Evolutionary conservation across 2,797 vertebrate species (phyloP).

Genomic region (Botia kubotai): DNA sequence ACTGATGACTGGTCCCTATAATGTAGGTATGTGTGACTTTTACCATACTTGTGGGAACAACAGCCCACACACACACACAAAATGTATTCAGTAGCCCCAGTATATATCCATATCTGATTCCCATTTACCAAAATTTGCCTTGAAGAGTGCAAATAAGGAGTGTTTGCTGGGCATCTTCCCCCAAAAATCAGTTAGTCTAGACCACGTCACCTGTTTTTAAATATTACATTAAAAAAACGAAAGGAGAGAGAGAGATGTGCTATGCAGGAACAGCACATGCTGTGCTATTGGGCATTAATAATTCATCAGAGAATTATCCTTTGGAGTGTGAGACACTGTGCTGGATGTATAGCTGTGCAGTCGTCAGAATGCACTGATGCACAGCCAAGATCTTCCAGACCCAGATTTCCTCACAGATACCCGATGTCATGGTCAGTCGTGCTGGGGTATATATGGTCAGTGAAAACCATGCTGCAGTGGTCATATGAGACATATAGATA

Average conservation of each 20-base stretch:
- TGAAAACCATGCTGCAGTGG: neutral
- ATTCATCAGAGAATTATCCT: conserved; percentile 54
- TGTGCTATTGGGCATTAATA: conserved; percentile 52
- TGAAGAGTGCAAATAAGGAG: conserved; percentile 6
- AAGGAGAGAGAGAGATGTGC: conserved; percentile 2
- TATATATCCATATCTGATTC: neutral
- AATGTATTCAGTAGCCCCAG: conserved; percentile 5
- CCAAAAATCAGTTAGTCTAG: conserved; percentile 28
- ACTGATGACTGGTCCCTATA: too few species aligned
- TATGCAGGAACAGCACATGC: conserved; percentile 40
- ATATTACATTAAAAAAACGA: conserved; percentile 53
- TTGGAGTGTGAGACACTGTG: conserved; percentile 39
- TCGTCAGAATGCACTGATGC: conserved; percentile 31
- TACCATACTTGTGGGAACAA: too few species aligned
- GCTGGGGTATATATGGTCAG: conserved; percentile 1
- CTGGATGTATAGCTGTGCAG: conserved; percentile 35
- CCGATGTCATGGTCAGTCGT: neutral
- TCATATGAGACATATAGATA: neutral
- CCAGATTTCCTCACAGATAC: conserved; percentile 22
- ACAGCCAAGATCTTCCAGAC: conserved; percentile 13
- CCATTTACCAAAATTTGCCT: neutral
- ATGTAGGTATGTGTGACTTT: too few species aligned
- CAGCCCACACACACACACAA: neutral
- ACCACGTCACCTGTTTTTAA: conserved; percentile 40
- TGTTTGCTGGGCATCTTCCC: conserved; percentile 2